Evolutionary conservation across 2,888 invertebrate genomes (phyloP), one percentile per base, ranked within the genome.

Genomic region (Tanypteryx hageni): DNA sequence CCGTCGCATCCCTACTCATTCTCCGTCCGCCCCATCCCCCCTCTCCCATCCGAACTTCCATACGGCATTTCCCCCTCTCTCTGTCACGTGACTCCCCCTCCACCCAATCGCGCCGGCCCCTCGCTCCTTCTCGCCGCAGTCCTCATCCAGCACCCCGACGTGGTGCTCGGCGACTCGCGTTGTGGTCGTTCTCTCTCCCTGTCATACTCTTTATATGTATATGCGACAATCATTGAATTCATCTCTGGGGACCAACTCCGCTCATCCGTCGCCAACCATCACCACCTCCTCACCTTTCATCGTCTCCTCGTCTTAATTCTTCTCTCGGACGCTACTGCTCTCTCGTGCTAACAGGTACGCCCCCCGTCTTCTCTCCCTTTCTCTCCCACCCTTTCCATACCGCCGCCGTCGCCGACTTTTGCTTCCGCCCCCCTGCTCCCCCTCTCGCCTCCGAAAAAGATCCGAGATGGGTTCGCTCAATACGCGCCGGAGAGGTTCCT

Each of bases 91-190:
- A 89, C 68, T 22, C 18, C 9, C 64, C 18, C 11, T n/a, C 61
- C 89, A 16, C n/a, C 64, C 59, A 44, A 31, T 18, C n/a, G 64
- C 83, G 56, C 56, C 56, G 56, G 56, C 44, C 18, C 64, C 22
- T 64, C 61, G 86, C 86, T 83, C 64, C 56, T n/a, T n/a, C n/a
- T 57, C 64, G 64, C 89, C 89, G 89, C 89, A 89, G 89, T 89
- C 64, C 64, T 44, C 89, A 0, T 68, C 58, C 61, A 64, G 89
- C 89, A 64, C 89, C 89, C 89, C 18, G 44, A 89, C 64, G 89
- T 44, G 89, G 61, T 64, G 89, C 44, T 44, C 58, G 59, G 3
- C 85, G 31, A 18, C 56, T n/a, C 83, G 10, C 14, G 44, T 44
- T 27, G 22, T 27, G 22, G 44, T 18, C 83, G 3, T 22, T 44